Conservation (phyloP, 2,888 invertebrate genomes). For the Sinodicranocentrus sp. region DNA sequence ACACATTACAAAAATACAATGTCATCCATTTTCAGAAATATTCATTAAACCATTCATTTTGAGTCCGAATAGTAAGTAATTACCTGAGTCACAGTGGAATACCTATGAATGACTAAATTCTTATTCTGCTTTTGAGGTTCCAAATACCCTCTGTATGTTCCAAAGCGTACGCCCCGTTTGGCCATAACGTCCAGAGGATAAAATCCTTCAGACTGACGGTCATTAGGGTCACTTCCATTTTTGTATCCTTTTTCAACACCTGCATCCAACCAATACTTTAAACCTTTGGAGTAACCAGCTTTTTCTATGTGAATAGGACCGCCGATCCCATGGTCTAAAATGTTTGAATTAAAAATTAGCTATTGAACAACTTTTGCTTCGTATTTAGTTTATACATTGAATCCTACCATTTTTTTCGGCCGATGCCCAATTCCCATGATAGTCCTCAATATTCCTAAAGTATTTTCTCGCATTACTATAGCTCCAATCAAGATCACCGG, state of each 20-base stretch:
- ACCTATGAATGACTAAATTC: conserved; percentile 44
- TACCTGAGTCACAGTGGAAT: conserved; percentile 30
- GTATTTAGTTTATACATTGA: neutral
- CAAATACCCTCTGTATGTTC: conserved; percentile 39
- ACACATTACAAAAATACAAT: no score
- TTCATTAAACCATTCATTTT: no score
- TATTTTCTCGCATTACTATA: conserved; percentile 23
- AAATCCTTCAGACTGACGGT: conserved; percentile 13
- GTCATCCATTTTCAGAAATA: no score
- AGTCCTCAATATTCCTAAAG: conserved; percentile 40
- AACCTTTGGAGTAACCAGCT: conserved; percentile 6
- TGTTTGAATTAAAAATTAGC: no score
- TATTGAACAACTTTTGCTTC: neutral
- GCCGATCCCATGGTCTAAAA: conserved; percentile 26
- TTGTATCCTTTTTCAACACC: conserved; percentile 24
- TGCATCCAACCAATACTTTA: conserved; percentile 38
- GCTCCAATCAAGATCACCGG: conserved; percentile 32
- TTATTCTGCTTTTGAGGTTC: neutral
- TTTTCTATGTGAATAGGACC: conserved; percentile 50
- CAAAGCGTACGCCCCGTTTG: conserved; percentile 20
- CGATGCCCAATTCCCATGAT: conserved; percentile 35
- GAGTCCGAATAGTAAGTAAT: no score
- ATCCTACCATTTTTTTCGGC: conserved; percentile 12
- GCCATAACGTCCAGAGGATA: conserved; percentile 45
- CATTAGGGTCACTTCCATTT: conserved; percentile 22